phyloP scores from a whole-genome alignment of 2,888 invertebrate species.

The Lacanobia oleracea region DNA sequence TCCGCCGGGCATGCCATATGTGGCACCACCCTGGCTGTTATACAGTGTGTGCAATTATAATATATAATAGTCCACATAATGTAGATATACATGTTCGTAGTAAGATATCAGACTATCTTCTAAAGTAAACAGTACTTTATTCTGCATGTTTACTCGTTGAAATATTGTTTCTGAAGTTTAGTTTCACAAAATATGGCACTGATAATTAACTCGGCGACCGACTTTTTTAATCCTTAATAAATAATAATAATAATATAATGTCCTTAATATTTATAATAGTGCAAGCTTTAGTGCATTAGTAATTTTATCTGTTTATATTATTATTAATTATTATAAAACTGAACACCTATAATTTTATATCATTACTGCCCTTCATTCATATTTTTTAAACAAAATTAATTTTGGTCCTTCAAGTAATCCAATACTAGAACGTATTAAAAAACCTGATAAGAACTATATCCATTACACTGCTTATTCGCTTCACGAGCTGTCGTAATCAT shows the following conservation, averaged over 20 bases:
- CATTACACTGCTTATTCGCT: slow-evolving; percentile 45
- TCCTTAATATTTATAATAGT: too few relatives aligned
- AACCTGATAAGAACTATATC: slow-evolving; percentile 29
- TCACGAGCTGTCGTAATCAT: slow-evolving; percentile 42
- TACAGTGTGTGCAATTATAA: slow-evolving; percentile 29
- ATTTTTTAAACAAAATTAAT: not conserved
- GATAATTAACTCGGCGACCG: not conserved
- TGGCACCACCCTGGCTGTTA: slow-evolving; percentile 41
- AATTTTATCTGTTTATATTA: not conserved
- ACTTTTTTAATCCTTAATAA: too few relatives aligned
- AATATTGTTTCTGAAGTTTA: not conserved
- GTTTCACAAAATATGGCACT: not conserved
- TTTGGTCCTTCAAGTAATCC: not conserved
- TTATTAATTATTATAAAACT: not conserved
- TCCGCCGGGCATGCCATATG: slow-evolving; percentile 73
- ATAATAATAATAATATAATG: too few relatives aligned
- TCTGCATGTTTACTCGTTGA: not conserved
- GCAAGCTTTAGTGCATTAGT: not conserved
- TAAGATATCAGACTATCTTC: slow-evolving; percentile 16
- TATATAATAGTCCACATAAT: slow-evolving; percentile 12
- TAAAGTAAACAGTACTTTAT: slow-evolving; percentile 13
- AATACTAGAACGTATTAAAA: slow-evolving; percentile 13
- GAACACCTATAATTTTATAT: not conserved
- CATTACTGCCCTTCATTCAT: not conserved
- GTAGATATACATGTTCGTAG: slow-evolving; percentile 9